Evolutionary conservation across 1,140 invertebrate species (phyloP).

Genomic region (Drosophila murphyi): DNA sequence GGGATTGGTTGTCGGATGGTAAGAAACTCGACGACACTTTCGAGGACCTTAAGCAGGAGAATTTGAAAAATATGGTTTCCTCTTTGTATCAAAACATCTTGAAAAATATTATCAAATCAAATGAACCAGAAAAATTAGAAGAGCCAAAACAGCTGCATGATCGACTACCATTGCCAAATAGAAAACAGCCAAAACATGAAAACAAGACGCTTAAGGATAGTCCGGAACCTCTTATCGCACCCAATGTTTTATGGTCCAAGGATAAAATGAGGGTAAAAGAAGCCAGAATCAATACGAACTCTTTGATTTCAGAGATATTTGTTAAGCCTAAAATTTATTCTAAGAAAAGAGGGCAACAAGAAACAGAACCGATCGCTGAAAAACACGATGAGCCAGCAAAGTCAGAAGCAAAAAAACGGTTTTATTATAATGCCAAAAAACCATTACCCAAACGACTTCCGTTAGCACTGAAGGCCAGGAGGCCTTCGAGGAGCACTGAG

Average conservation of each 20-base stretch:
- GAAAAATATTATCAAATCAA: not conserved
- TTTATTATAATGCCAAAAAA: not conserved
- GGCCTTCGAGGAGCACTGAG: no score
- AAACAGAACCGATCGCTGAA: not conserved
- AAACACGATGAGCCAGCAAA: not conserved
- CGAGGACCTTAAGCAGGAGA: not conserved
- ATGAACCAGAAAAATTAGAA: not conserved
- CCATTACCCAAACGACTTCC: not conserved
- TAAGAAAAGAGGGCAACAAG: not conserved
- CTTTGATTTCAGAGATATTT: not conserved
- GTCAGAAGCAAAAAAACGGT: not conserved
- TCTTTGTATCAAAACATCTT: not conserved
- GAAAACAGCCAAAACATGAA: not conserved
- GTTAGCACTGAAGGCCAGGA: not conserved
- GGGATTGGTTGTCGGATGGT: constrained; percentile 56
- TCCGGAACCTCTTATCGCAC: not conserved
- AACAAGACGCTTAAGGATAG: not conserved
- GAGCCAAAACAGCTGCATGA: not conserved
- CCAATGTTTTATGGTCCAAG: not conserved
- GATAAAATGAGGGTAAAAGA: not conserved
- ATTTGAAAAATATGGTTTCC: not conserved
- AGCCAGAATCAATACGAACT: not conserved
- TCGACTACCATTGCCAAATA: not conserved
- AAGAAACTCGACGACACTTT: constrained; percentile 9
- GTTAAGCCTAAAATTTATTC: not conserved